Base-by-base conservation (phyloP, 2,113 vertebrate genomes). In the Scalopus aquaticus region DNA sequence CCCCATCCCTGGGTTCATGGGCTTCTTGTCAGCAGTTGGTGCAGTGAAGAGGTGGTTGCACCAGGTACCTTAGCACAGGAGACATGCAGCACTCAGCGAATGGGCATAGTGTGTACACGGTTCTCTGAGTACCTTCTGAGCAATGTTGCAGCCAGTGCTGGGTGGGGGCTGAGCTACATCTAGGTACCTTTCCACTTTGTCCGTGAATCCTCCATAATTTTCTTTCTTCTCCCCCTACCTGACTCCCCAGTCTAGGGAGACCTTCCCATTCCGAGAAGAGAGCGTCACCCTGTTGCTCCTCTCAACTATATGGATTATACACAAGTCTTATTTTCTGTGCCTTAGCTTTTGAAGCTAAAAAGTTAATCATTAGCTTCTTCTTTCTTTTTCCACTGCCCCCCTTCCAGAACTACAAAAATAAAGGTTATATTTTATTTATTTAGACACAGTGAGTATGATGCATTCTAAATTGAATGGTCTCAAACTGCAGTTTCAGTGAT, bases 81-180 rank as follows among this genome's bases (percentile, higher is more conserved):
- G 39, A 44, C 19, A 8, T 28, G 30, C 3, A 26, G 10, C 1
- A 0, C 3, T 8, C 22, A 7, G 72, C 19, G 19, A 0, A 56
- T 8, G 32, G 26, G 65, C 13, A 20, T 2, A 30, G 15, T 54
- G 1, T 1, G 26, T 35, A 37, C 19, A 1, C 0, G 0, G 32
- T 54, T 64, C 13, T 64, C 44, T 39, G 32, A 7, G 26, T 1
- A 13, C 39, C 56, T 60, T 49, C 7, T 62, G 37, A 22, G 11
- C 28, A 17, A 5, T 28, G 8, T 5, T 1, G 42, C 79, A 76
- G 90, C 28, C 32, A 22, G 11, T 8, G 6, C 30, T 22, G 8
- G 2, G 24, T 15, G 22, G 39, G 49, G 44, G 3, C 73, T 32
- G 19, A n/a, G 67, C 58, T 19, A 8, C 15, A 80, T 72, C 85